Evolutionary conservation across 2,797 vertebrate genomes (phyloP).

Genomic region (Columba guinea): DNA sequence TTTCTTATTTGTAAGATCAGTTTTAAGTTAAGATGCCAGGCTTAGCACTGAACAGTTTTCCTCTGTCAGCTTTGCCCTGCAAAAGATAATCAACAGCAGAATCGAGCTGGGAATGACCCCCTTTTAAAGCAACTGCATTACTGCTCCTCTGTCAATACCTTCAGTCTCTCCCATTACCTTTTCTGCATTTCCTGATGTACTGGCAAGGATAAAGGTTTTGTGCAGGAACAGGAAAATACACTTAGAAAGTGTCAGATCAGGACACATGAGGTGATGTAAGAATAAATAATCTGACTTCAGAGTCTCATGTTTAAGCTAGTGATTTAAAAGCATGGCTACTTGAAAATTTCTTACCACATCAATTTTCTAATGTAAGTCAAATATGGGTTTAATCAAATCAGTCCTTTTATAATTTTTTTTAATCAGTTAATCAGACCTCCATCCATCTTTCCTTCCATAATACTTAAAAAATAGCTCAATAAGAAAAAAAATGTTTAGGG

Average conservation of each 20-base stretch:
- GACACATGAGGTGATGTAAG: background rate
- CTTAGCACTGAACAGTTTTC: background rate
- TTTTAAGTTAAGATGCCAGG: background rate
- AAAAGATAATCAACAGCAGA: background rate
- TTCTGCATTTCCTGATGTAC: background rate
- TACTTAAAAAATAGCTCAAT: background rate
- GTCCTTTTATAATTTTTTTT: background rate
- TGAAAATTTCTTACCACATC: background rate
- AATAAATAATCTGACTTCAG: background rate
- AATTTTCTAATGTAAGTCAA: background rate
- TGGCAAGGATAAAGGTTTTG: background rate
- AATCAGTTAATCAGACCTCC: background rate
- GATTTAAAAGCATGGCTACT: background rate
- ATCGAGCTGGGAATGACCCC: background rate
- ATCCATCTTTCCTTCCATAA: background rate
- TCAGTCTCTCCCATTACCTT: background rate
- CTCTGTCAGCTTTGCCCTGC: background rate
- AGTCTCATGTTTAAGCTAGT: background rate
- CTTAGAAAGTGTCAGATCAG: background rate
- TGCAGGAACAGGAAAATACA: background rate
- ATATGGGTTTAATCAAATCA: background rate
- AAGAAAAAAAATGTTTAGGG: background rate
- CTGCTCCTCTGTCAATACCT: background rate
- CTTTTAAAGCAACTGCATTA: background rate
- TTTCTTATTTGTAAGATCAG: background rate